Base-by-base conservation (phyloP, 2,888 invertebrate genomes). In the Pharmacophagus antenor region DNA sequence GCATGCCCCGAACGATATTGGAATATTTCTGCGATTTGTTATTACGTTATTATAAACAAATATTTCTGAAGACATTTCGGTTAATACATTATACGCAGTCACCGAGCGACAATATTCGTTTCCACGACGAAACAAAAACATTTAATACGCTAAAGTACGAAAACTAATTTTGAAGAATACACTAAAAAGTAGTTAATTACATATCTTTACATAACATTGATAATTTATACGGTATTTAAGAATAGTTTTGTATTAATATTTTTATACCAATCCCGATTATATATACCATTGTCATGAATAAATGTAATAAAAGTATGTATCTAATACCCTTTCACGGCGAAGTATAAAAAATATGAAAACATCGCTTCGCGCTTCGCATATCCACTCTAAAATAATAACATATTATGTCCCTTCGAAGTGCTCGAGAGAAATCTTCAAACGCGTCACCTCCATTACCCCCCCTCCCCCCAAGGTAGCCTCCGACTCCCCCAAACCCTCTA, bases 371-470 rank as follows among this genome's bases (percentile, higher is more conserved):
- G 70, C 72, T 71, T 72, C 71, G 49, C 41, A 18, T 67, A 70
- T 69, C 65, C 72, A 72, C 76, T 75, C 77, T 76, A 77, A 84
- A 84, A 86, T 85, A 85, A 87, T 85, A 88, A 87, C 85, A 88
- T 82, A 84, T 86, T 84, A 86, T 84, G 85, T 87, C 86, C 84
- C 81, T 82, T 77, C 76, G 76, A 80, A 84, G 84, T 79, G 79
- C 76, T 77, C 70, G 70, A 71, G 75, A 72, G 76, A 72, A 72
- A 72, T 72, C 76, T 77, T 77, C 76, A 77, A 79, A 74, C 76
- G 76, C 65, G 72, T 71, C 74, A 74, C 78, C 78, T 74, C 76
- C 75, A 71, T 78, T 69, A 74, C 69, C 71, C 68, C 64, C 37
- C 69, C 71, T 67, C 64, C 37, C 37, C 69, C 70, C 65, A 62